Conservation (phyloP, 2,797 vertebrate genomes). For the Neosalanx taihuensis region DNA sequence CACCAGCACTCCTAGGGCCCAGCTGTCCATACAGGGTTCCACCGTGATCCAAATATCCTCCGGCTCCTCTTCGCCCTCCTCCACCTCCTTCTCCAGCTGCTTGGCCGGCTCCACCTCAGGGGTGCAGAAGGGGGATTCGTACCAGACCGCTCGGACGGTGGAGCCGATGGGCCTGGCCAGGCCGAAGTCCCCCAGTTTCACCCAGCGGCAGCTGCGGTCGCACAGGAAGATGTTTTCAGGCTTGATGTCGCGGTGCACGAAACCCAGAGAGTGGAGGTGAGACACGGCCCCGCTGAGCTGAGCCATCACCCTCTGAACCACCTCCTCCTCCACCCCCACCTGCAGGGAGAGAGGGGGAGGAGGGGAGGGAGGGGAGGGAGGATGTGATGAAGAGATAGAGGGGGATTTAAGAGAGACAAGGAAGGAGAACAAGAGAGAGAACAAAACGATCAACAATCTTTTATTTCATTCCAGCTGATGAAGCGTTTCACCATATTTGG, state of each 20-base stretch:
- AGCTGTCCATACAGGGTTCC: slow-evolving; percentile 85
- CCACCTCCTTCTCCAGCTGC: slow-evolving; percentile 48
- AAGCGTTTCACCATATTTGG: too few species aligned
- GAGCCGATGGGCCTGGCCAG: slow-evolving; percentile 72
- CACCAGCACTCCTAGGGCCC: slow-evolving; percentile 88
- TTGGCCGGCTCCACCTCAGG: slow-evolving; percentile 67
- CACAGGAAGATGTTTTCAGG: slow-evolving; percentile 94
- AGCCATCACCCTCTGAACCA: slow-evolving; percentile 82
- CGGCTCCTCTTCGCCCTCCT: slow-evolving; percentile 41
- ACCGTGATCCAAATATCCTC: slow-evolving; percentile 79
- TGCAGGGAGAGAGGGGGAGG: slow-evolving; percentile 53
- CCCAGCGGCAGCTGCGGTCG: slow-evolving; percentile 73
- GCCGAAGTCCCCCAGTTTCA: slow-evolving; percentile 94
- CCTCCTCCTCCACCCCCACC: slow-evolving; percentile 79
- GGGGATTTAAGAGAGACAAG: slow-evolving; percentile 25
- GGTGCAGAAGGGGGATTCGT: slow-evolving; percentile 84
- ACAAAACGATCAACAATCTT: too few species aligned
- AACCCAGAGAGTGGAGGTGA: slow-evolving; percentile 87
- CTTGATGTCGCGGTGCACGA: slow-evolving; percentile 95
- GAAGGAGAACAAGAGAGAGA: not conserved
- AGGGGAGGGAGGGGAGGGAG: not conserved
- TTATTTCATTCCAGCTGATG: too few species aligned
- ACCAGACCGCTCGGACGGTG: slow-evolving; percentile 70
- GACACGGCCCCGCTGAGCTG: slow-evolving; percentile 89
- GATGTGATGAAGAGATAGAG: slow-evolving; percentile 10